These are phyloP conservation scores for Scomber japonicus DNA, from an alignment of 2,113 vertebrate species.

Conservation along the genomic window DNA sequence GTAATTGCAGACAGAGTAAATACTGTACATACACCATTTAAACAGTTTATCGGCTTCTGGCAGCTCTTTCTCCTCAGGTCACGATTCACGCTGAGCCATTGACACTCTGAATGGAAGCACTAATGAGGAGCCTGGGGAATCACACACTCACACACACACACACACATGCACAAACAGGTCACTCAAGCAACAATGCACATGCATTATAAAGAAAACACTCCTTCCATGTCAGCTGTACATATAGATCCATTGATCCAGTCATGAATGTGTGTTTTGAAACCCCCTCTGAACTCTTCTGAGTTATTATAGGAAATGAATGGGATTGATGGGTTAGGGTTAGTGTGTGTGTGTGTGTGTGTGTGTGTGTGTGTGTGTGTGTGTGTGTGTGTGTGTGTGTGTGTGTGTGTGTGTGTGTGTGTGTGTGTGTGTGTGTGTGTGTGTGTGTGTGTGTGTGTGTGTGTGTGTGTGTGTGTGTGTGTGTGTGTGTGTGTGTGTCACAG, in stretches of 20 bases:
- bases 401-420: not conserved
- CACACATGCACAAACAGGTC: not conserved
- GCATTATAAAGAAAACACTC: not conserved
- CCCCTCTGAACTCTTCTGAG: constrained; percentile 39
- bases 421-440: not conserved
- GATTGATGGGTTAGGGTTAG: too few relatives aligned
- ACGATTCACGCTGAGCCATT: constrained; percentile 20
- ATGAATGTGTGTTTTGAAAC: constrained; percentile 48
- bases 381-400: not conserved
- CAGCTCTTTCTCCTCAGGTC: constrained; percentile 14
- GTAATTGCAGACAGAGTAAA: not conserved
- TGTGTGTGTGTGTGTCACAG: not conserved
- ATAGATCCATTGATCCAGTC: constrained; percentile 46
- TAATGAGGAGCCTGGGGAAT: constrained; percentile 38
- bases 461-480: not conserved
- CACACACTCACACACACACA: not conserved
- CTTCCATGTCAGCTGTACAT: constrained; percentile 16
- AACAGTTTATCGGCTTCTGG: not conserved
- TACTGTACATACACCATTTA: not conserved
- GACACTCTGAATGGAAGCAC: constrained; percentile 4
- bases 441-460: too few relatives aligned
- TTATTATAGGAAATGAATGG: constrained; percentile 54
- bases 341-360: not conserved
- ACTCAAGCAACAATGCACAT: not conserved
- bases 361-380: not conserved